These are phyloP conservation scores for Macquaria ambigua DNA, from an alignment of 2,113 vertebrate genomes.

Conservation along the genomic window DNA sequence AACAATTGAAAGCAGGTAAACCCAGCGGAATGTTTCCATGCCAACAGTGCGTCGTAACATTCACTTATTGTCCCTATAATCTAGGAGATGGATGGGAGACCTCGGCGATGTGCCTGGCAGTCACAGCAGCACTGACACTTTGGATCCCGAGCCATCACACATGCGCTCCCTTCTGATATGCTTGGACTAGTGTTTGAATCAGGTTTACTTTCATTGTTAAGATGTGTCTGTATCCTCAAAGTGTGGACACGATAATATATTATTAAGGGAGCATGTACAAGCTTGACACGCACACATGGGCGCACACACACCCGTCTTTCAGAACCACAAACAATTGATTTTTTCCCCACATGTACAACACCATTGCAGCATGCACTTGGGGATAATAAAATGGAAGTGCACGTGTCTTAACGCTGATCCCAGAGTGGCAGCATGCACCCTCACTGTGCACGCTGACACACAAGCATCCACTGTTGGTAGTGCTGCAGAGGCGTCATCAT, in stretches of 20 bases:
- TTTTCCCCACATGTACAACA: background rate
- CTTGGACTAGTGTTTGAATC: slow-evolving; percentile 23
- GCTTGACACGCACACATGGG: slow-evolving; percentile 15
- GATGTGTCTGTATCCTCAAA: background rate
- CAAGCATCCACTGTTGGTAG: background rate
- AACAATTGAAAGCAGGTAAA: slow-evolving; percentile 71
- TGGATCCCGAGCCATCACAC: slow-evolving; percentile 35
- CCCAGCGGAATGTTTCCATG: slow-evolving; percentile 80
- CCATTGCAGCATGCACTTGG: background rate
- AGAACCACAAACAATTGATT: slow-evolving; percentile 32
- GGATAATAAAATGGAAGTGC: too few species aligned
- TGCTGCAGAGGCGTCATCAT: background rate
- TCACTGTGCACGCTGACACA: background rate
- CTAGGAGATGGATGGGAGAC: slow-evolving; percentile 63
- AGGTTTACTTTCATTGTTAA: slow-evolving; percentile 5
- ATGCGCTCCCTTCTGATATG: slow-evolving; percentile 13
- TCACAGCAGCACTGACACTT: slow-evolving; percentile 24
- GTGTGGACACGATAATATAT: slow-evolving; percentile 4
- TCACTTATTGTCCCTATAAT: slow-evolving; percentile 69
- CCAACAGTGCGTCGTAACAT: slow-evolving; percentile 73
- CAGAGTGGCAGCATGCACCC: too few species aligned
- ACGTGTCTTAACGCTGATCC: too few species aligned
- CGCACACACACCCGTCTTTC: background rate
- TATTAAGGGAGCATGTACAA: slow-evolving; percentile 10
- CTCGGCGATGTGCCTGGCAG: slow-evolving; percentile 28